Conservation (phyloP, 2,888 invertebrate species). For the Scotopteryx bipunctaria region DNA sequence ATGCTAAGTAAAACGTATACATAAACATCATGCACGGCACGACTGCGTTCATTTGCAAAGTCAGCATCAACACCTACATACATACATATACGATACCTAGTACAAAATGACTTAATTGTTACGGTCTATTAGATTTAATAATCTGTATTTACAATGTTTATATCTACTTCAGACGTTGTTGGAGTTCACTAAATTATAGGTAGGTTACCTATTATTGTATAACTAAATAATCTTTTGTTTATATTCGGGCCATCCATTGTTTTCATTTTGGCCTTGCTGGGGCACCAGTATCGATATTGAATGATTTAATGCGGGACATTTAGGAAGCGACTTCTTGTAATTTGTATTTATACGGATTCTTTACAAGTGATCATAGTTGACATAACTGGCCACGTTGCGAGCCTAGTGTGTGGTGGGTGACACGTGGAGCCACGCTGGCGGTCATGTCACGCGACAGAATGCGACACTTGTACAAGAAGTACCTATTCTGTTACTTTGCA, state of each 20-base stretch:
- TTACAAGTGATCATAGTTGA: conserved; percentile 44
- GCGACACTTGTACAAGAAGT: conserved; percentile 34
- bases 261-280: conserved; percentile 40
- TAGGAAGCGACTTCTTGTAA: background rate
- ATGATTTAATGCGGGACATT: background rate
- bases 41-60: conserved; percentile 44
- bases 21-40: too few species aligned
- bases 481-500: conserved; percentile 45
- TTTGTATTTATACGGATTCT: conserved; percentile 36
- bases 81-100: background rate
- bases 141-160: conserved; percentile 34
- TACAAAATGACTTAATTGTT: conserved; percentile 37
- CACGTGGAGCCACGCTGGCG: conserved; percentile 53
- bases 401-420: conserved; percentile 47
- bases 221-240: conserved; percentile 26
- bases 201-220: too few species aligned
- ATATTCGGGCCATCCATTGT: conserved; percentile 52
- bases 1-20: conserved; percentile 28
- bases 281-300: background rate
- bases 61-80: conserved; percentile 19
- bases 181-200: background rate
- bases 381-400: conserved; percentile 58
- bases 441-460: conserved; percentile 46
- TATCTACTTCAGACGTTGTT: background rate
- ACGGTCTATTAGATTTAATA: conserved; percentile 37